Conservation (phyloP, 2,888 invertebrate species). For the Pristionchus entomophagus region DNA sequence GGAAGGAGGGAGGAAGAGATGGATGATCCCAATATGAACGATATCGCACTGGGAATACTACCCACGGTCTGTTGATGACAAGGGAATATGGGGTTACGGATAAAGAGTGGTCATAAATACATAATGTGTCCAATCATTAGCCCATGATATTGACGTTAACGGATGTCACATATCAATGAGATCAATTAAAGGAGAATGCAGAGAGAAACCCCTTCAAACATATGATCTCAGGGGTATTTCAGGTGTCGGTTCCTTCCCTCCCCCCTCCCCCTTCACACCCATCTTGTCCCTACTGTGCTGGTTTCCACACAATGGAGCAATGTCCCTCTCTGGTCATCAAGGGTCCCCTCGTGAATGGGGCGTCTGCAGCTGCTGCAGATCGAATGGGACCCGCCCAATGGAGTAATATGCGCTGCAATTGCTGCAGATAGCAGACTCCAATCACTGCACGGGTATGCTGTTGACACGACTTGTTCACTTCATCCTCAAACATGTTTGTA, state of each 20-base stretch:
- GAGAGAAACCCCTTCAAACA: no score
- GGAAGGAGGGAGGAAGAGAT: not conserved
- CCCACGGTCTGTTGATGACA: not conserved
- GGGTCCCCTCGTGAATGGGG: not conserved
- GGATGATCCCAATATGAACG: not conserved
- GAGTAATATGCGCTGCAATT: conserved; percentile 10
- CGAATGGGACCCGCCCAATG: not conserved
- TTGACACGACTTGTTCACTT: not conserved
- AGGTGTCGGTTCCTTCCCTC: conserved; percentile 13
- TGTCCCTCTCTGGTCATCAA: conserved; percentile 15
- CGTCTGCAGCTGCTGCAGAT: not conserved
- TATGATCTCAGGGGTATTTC: no score
- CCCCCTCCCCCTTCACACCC: not conserved
- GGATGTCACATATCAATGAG: no score
- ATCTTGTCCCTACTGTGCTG: conserved; percentile 42
- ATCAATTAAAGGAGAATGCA: no score
- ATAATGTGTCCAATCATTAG: no score
- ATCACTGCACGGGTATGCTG: not conserved
- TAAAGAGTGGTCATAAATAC: no score
- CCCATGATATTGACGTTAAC: no score
- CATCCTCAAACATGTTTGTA: not conserved
- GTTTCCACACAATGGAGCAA: not conserved
- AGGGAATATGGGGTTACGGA: no score
- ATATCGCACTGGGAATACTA: not conserved
- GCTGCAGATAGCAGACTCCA: conserved; percentile 2